A percentile compares a stretch with the other conserved stretches of the same genome.
Conservation (phyloP, 2,888 invertebrate genomes). For the Metellina segmentata region DNA sequence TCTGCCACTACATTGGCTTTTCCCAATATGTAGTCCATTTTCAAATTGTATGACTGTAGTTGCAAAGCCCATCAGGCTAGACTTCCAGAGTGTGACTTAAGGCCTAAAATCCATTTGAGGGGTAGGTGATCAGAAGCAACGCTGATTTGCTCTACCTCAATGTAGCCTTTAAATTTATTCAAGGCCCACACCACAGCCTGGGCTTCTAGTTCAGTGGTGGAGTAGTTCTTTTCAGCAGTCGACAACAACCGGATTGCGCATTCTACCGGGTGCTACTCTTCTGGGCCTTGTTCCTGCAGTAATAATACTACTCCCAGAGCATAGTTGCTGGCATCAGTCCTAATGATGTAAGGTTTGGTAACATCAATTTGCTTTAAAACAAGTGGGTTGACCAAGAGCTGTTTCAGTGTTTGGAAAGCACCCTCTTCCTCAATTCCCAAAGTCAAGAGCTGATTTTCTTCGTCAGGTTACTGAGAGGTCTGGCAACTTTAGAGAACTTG, state of each 20-base stretch:
- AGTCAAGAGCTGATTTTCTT: constrained; percentile 19
- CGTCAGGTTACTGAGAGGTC: constrained; percentile 12
- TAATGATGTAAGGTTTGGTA: too few species aligned
- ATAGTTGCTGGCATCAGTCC: too few species aligned
- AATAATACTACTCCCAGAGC: too few species aligned
- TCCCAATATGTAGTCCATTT: constrained; percentile 9
- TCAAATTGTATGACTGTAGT: constrained; percentile 25
- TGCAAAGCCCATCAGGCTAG: constrained; percentile 18
- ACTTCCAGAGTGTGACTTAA: background rate
- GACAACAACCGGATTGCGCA: too few species aligned
- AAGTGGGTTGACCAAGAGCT: too few species aligned
- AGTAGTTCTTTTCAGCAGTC: too few species aligned
- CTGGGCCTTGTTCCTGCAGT: too few species aligned
- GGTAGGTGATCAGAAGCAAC: constrained; percentile 41
- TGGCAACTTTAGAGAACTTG: background rate
- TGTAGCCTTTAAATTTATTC: constrained; percentile 21
- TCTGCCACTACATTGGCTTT: constrained; percentile 27
- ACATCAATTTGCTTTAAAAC: too few species aligned
- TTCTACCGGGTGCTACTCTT: constrained; percentile 46
- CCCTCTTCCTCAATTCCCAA: too few species aligned
- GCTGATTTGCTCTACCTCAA: constrained; percentile 14
- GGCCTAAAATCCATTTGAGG: constrained; percentile 12
- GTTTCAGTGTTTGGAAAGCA: too few species aligned
- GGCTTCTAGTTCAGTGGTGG: too few species aligned
- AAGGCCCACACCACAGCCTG: constrained; percentile 69